Evolutionary conservation across 2,797 vertebrate species (phyloP).

Genomic region (Meriones psammophilus): DNA sequence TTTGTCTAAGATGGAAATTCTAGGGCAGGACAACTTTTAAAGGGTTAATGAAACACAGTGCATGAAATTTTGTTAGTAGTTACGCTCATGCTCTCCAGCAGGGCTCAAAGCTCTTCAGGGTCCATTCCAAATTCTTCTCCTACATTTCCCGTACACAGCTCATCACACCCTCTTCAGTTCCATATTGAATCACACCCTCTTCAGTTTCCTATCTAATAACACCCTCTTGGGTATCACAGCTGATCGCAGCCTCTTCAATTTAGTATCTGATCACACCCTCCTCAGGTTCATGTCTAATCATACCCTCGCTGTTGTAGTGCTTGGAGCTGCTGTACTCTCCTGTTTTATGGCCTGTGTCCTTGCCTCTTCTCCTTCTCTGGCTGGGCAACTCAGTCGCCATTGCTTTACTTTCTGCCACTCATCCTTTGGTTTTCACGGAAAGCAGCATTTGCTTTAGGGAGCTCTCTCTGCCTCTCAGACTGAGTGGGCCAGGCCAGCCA

Average conservation of each 20-base stretch:
- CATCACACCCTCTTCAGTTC: neutral
- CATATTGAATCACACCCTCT: neutral
- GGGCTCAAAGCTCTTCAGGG: neutral
- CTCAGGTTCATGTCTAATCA: neutral
- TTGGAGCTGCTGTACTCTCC: neutral
- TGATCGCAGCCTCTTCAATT: neutral
- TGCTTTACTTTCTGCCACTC: neutral
- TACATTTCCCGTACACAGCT: neutral
- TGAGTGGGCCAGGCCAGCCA: neutral
- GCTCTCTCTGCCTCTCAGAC: neutral
- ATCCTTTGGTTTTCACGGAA: neutral
- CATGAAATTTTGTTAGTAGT: neutral
- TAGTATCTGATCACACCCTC: too few species aligned
- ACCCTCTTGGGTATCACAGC: too few species aligned
- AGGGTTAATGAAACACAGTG: neutral
- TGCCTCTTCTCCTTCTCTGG: neutral
- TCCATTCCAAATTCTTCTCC: neutral
- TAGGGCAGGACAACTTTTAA: neutral
- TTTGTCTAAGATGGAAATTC: neutral
- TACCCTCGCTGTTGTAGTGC: neutral
- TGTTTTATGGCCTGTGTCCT: neutral
- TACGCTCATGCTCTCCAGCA: neutral
- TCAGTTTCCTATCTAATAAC: neutral
- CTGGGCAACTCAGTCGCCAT: neutral
- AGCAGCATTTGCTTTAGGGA: neutral